Conservation (phyloP, 2,797 vertebrate species). For the Hoplostethus mediterraneus region DNA sequence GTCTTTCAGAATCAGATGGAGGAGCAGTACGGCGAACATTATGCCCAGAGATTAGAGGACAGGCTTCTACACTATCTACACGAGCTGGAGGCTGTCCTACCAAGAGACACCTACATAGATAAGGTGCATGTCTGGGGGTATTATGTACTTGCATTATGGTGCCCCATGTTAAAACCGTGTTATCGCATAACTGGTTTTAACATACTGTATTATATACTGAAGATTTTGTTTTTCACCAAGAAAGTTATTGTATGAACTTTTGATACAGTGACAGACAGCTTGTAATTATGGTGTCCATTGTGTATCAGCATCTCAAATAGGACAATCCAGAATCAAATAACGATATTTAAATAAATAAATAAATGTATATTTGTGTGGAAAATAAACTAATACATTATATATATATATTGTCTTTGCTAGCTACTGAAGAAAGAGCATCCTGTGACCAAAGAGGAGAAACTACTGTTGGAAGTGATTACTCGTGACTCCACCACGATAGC, state of each 20-base stretch:
- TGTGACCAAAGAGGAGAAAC: conserved; percentile 69
- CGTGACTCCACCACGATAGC: conserved; percentile 52
- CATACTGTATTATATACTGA: background rate
- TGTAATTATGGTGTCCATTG: no score
- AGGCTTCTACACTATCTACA: conserved; percentile 77
- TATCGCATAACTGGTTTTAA: background rate
- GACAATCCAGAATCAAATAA: no score
- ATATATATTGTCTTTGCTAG: conserved; percentile 41
- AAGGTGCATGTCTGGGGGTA: conserved; percentile 63
- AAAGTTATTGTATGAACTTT: background rate
- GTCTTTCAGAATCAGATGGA: conserved; percentile 77
- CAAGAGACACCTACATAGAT: conserved; percentile 73
- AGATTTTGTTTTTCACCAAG: background rate
- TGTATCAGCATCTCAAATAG: no score
- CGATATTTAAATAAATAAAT: no score
- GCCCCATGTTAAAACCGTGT: background rate
- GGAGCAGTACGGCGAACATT: conserved; percentile 79
- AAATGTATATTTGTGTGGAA: no score
- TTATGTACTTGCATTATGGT: background rate
- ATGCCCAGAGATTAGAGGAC: conserved; percentile 81
- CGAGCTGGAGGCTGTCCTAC: conserved; percentile 64
- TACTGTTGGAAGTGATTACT: conserved; percentile 67
- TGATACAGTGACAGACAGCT: no score
- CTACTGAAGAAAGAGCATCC: conserved; percentile 69
- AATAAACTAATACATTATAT: no score